phyloP scores from a whole-genome alignment of 2,113 vertebrate species.

The Polypterus bichir region DNA sequence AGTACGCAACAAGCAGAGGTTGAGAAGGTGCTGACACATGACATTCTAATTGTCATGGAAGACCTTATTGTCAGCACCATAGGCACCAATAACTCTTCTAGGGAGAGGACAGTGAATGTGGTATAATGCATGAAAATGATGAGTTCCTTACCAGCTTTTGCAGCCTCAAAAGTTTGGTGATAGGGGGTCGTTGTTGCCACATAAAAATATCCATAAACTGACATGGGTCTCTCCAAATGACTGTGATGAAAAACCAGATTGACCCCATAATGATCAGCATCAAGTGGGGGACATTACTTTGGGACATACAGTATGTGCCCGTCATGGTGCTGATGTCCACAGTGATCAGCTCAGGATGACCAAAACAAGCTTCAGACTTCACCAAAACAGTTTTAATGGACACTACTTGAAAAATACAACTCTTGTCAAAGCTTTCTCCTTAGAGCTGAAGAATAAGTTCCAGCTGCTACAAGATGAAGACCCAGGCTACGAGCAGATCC shows the following conservation, averaged over 20 bases:
- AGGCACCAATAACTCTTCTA: not conserved
- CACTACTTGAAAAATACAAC: too few relatives aligned
- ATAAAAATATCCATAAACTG: not conserved
- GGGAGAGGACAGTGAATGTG: not conserved
- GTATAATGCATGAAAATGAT: not conserved
- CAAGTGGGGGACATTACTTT: not conserved
- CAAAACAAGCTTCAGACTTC: conserved; percentile 17
- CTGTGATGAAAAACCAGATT: not conserved
- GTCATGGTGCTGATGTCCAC: not conserved
- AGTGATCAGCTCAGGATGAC: not conserved
- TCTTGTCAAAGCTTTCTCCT: too few relatives aligned
- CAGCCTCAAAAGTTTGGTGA: not conserved
- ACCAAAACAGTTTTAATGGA: too few relatives aligned
- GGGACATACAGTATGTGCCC: not conserved
- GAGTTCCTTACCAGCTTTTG: not conserved
- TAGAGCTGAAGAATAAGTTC: too few relatives aligned
- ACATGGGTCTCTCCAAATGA: not conserved
- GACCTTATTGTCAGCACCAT: not conserved
- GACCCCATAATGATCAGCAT: not conserved
- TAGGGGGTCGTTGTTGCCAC: not conserved
- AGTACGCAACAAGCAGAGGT: not conserved
- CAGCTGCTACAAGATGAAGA: too few relatives aligned
- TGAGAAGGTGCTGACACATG: not conserved
- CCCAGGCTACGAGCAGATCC: too few relatives aligned
- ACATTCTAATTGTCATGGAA: not conserved